Conservation (phyloP, 2,888 invertebrate species). For the Dryobota labecula region DNA sequence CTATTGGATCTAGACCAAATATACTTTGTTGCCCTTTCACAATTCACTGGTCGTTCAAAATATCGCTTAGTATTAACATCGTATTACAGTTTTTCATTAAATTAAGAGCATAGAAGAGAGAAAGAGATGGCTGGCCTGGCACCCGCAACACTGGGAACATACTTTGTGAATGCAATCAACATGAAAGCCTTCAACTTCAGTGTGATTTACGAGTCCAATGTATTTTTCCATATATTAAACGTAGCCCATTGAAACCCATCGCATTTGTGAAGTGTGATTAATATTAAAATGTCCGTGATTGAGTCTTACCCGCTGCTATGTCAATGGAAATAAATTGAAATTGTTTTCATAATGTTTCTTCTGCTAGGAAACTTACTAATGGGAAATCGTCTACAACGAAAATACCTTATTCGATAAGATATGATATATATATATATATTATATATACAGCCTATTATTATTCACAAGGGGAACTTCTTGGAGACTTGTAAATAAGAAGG, state of each 20-base stretch:
- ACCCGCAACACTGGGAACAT: slow-evolving; percentile 45
- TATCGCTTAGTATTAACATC: slow-evolving; percentile 32
- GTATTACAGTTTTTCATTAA: slow-evolving; percentile 32
- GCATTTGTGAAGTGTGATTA: slow-evolving; percentile 19
- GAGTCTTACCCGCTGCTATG: background rate
- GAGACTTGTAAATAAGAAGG: too few relatives aligned
- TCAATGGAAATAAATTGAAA: slow-evolving; percentile 13
- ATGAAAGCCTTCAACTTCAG: slow-evolving; percentile 65
- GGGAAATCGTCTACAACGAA: background rate
- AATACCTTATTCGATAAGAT: background rate
- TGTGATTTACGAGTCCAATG: slow-evolving; percentile 56
- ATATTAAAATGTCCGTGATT: slow-evolving; percentile 24
- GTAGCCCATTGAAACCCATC: slow-evolving; percentile 32
- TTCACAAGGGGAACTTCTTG: too few relatives aligned
- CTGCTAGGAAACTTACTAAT: background rate
- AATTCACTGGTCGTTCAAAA: slow-evolving; percentile 11
- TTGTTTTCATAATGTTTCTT: background rate
- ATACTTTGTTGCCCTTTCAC: background rate
- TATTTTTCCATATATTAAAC: slow-evolving; percentile 47
- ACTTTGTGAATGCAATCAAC: slow-evolving; percentile 65
- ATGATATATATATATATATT: too few relatives aligned
- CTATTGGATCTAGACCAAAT: background rate
- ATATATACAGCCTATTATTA: too few relatives aligned
- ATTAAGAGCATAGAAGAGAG: slow-evolving; percentile 35
- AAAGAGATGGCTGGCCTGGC: slow-evolving; percentile 49